phyloP scores from a whole-genome alignment of 1,140 invertebrate genomes.

The Hylaeus volcanicus region DNA sequence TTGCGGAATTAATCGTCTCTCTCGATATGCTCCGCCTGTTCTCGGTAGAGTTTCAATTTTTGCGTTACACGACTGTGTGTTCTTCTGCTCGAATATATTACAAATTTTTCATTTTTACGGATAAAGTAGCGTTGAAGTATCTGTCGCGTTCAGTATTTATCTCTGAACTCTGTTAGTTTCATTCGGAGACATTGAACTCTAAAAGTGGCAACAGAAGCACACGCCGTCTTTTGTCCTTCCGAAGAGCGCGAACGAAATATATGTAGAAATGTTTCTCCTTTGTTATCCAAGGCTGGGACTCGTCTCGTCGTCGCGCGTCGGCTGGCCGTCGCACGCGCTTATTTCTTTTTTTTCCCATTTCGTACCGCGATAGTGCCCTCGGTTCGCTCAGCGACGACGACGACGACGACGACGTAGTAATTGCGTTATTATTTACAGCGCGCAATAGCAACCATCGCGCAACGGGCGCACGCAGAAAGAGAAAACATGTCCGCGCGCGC shows the following conservation, averaged over 20 bases:
- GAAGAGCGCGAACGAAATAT: constrained; percentile 15
- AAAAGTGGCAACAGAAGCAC: neutral
- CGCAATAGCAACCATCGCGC: constrained; percentile 39
- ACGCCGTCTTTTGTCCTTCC: neutral
- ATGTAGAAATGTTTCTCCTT: constrained; percentile 45
- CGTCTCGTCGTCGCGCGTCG: neutral
- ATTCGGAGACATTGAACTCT: too few relatives aligned
- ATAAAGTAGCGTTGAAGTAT: neutral
- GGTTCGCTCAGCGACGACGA: neutral
- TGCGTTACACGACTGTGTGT: neutral
- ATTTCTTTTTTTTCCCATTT: constrained; percentile 24
- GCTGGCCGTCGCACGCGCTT: neutral
- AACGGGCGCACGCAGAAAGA: neutral
- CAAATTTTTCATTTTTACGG: neutral
- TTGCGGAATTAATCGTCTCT: constrained; percentile 26
- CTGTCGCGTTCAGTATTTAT: too few relatives aligned
- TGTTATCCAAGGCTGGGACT: constrained; percentile 46
- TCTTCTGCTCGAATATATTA: neutral
- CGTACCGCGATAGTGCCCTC: constrained; percentile 23
- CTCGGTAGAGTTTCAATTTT: neutral
- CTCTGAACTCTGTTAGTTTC: too few relatives aligned
- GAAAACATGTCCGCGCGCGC: neutral
- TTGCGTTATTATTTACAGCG: constrained; percentile 60
- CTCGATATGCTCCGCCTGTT: neutral
- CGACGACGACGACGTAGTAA: constrained; percentile 24